phyloP scores from a whole-genome alignment of 2,888 invertebrate genomes.

The Biston betularia region DNA sequence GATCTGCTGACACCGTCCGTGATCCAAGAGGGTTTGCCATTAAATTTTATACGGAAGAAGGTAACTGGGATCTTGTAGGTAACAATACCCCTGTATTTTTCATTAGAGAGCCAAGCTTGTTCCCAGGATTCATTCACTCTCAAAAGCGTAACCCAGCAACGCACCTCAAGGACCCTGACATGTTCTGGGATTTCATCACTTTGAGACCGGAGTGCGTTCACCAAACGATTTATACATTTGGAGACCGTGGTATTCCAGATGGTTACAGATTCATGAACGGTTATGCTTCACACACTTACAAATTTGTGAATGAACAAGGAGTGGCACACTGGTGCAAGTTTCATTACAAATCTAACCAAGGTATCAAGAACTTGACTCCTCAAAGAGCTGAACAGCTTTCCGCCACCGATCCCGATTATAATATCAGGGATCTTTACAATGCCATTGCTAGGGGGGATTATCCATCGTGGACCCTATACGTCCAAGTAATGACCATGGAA shows the following conservation, averaged over 20 bases:
- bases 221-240: slow-evolving; percentile 93
- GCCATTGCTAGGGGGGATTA: slow-evolving; percentile 91
- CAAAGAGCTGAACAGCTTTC: slow-evolving; percentile 90
- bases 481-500: slow-evolving; percentile 96
- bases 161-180: slow-evolving; percentile 95
- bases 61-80: slow-evolving; percentile 97
- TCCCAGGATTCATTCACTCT: slow-evolving; percentile 98
- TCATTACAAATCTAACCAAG: slow-evolving; percentile 97
- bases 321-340: slow-evolving; percentile 95
- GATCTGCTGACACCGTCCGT: slow-evolving; percentile 95
- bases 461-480: slow-evolving; percentile 92
- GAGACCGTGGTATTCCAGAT: slow-evolving; percentile 97
- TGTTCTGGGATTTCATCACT: slow-evolving; percentile 98
- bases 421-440: slow-evolving; percentile 95
- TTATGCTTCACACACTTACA: slow-evolving; percentile 97
- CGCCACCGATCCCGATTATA: slow-evolving; percentile 94
- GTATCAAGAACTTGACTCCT: slow-evolving; percentile 92
- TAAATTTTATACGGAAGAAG: slow-evolving; percentile 97
- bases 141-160: slow-evolving; percentile 98
- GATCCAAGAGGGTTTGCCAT: slow-evolving; percentile 97
- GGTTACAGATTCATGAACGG: slow-evolving; percentile 98
- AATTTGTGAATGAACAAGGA: slow-evolving; percentile 92
- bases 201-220: slow-evolving; percentile 95
- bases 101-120: slow-evolving; percentile 95
- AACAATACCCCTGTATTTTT: slow-evolving; percentile 98